Conservation (phyloP, 2,888 invertebrate species). For the Marasmarcha lunaedactyla region DNA sequence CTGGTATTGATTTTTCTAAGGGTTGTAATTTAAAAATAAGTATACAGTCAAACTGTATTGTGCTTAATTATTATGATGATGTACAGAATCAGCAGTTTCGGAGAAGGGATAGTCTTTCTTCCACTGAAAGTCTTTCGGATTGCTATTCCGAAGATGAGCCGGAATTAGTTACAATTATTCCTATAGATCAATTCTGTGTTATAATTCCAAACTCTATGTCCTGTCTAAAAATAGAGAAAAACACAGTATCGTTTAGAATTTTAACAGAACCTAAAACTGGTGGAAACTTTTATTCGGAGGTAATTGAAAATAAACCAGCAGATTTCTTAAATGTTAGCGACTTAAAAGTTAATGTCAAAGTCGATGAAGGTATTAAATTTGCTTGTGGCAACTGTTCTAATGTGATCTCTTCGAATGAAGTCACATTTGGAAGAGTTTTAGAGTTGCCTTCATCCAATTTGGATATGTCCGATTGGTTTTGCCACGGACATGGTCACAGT, state of each 20-base stretch:
- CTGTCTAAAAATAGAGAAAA: slow-evolving; percentile 55
- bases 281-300: slow-evolving; percentile 58
- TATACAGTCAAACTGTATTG: slow-evolving; percentile 54
- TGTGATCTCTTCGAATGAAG: slow-evolving; percentile 46
- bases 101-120: slow-evolving; percentile 51
- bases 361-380: slow-evolving; percentile 34
- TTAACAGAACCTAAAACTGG: slow-evolving; percentile 54
- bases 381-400: slow-evolving; percentile 53
- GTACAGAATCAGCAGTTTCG: slow-evolving; percentile 21
- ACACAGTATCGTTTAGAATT: slow-evolving; percentile 56
- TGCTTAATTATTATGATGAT: slow-evolving; percentile 49
- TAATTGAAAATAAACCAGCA: slow-evolving; percentile 27
- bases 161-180: slow-evolving; percentile 38
- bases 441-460: slow-evolving; percentile 72
- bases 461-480: slow-evolving; percentile 76
- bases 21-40: slow-evolving; percentile 56
- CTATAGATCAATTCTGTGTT: slow-evolving; percentile 47
- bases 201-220: slow-evolving; percentile 65
- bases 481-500: slow-evolving; percentile 61
- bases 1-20: slow-evolving; percentile 47
- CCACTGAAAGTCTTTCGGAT: slow-evolving; percentile 58
- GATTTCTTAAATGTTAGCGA: slow-evolving; percentile 23
- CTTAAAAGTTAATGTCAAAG: slow-evolving; percentile 37
- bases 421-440: slow-evolving; percentile 69
- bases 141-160: slow-evolving; percentile 50